phyloP scores from a whole-genome alignment of 2,888 invertebrate species.

The Incurvaria masculella region DNA sequence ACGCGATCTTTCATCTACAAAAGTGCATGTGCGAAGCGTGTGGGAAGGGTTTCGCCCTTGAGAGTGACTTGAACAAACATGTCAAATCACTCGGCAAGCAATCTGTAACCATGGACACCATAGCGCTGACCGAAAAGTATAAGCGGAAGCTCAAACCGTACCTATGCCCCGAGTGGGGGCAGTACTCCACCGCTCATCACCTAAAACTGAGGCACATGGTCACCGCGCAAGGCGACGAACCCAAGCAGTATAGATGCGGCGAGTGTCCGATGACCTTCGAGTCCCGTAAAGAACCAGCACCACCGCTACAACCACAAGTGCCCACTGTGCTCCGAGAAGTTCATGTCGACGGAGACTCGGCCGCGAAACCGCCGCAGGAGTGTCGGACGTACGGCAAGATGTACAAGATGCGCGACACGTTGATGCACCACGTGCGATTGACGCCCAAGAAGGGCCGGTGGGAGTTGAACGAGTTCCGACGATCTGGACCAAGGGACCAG shows the following conservation, averaged over 20 bases:
- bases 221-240: constrained; percentile 9
- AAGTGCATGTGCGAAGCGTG: constrained; percentile 12
- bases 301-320: constrained; percentile 24
- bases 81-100: constrained; percentile 8
- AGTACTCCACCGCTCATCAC: constrained; percentile 10
- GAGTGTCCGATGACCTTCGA: constrained; percentile 9
- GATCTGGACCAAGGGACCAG: too few species aligned
- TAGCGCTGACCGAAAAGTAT: constrained; percentile 7
- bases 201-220: constrained; percentile 8
- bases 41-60: constrained; percentile 7
- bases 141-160: constrained; percentile 7
- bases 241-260: constrained; percentile 7
- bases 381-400: constrained; percentile 43
- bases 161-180: constrained; percentile 9
- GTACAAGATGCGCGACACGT: constrained; percentile 39
- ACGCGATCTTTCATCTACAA: constrained; percentile 8
- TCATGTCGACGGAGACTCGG: constrained; percentile 44
- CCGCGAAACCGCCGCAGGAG: constrained; percentile 41
- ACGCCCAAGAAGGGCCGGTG: constrained; percentile 17
- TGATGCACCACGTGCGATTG: constrained; percentile 38
- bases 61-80: constrained; percentile 7
- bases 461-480: constrained; percentile 4
- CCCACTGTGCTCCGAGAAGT: constrained; percentile 42
- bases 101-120: constrained; percentile 6
- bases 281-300: constrained; percentile 15